These are phyloP conservation scores for Pachycephala philippinensis DNA, from an alignment of 2,113 vertebrate genomes.

Conservation along the genomic window DNA sequence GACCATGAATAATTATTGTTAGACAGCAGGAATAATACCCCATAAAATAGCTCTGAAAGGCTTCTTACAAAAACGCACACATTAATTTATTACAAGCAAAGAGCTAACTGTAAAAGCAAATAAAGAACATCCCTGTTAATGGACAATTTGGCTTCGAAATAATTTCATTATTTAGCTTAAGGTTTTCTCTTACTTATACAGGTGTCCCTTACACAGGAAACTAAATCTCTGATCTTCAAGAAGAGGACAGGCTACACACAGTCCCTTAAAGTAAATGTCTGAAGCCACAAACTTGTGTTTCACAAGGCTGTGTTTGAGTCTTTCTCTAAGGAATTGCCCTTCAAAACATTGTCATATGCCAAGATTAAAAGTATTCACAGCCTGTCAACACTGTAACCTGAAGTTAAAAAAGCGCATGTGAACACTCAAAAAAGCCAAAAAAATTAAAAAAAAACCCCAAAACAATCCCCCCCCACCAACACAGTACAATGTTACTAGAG, in stretches of 20 bases:
- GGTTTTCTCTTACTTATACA: neutral
- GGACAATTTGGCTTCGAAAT: neutral
- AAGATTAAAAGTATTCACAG: neutral
- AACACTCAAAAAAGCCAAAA: neutral
- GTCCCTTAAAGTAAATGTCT: neutral
- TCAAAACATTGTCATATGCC: neutral
- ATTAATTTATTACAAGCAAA: neutral
- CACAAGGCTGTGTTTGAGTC: neutral
- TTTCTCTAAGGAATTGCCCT: neutral
- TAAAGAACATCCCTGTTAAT: neutral
- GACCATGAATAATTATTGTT: neutral
- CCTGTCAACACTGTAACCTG: neutral
- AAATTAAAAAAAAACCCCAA: fast-evolving
- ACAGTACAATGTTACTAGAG: fast-evolving
- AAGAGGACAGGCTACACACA: neutral
- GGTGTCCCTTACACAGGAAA: neutral
- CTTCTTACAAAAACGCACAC: neutral
- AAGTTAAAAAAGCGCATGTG: neutral
- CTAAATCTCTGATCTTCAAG: neutral
- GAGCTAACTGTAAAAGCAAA: neutral
- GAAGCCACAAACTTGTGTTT: neutral
- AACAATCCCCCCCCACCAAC: neutral
- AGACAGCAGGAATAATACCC: neutral
- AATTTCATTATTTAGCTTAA: neutral
- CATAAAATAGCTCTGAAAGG: neutral